Base-by-base conservation (phyloP, 2,113 vertebrate species). In the Sinosuthora webbiana region DNA sequence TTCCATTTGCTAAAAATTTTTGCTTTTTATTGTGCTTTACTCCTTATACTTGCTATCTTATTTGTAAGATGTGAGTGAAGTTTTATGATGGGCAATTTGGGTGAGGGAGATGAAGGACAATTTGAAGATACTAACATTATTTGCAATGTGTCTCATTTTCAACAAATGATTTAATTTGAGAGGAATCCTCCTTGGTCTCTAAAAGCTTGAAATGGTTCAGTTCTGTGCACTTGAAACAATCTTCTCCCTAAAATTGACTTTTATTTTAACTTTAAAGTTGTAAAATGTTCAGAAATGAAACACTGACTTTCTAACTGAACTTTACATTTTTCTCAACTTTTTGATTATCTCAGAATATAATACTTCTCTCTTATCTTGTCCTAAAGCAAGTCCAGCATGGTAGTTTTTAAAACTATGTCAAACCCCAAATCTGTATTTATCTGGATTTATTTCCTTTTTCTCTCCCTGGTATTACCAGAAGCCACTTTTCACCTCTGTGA, bases 1-100 rank as follows among this genome's bases (percentile, higher is more conserved):
- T 97, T 92, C 83, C 95, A 73, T 78, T 97, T 81, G 78, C 89
- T 85, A 89, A 94, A 76, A 59, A 77, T 50, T 90, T 83, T 70
- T 82, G 24, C 65, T 87, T 86, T 95, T 93, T 95, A 67, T 45
- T 96, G 84, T 62, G 10, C 68, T 89, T 57, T 87, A 75, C 56
- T 91, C 67, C 80, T 79, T 75, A 81, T 23, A 24, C 55, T 55
- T 10, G 4, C 55, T n/a, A 22, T 85, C 49, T 82, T 88, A 77
- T 93, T 90, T 63, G 17, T 67, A 77, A 81, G 60, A 78, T n/a
- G 23, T 0, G 1, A 59, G 41, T 70, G 86, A 92, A 93, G 52
- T 80, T 95, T 94, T 83, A 57, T 63, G 79, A 55, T 35, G 59
- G 57, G 45, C 37, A 77, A 55, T 71, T 62, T 62, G 42, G 52